Conservation (phyloP, 2,888 invertebrate species). For the Apodemia mormo region DNA sequence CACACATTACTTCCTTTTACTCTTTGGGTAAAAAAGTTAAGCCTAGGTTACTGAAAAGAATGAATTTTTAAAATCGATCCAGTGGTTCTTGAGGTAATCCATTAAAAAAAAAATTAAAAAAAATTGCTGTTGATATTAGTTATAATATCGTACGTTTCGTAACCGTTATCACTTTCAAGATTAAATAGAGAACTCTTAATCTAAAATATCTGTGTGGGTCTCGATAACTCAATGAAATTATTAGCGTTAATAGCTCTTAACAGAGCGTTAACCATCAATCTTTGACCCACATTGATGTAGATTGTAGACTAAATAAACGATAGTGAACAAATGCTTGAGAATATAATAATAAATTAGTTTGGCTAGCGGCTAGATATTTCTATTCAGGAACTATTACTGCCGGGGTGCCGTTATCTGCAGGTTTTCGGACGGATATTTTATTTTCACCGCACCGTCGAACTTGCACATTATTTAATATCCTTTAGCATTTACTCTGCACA, state of each 20-base stretch:
- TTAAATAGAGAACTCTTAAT: not conserved
- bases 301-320: conserved; percentile 1
- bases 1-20: too few relatives aligned
- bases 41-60: too few relatives aligned
- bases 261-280: not conserved
- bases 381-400: not conserved
- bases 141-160: too few relatives aligned
- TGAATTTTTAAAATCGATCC: too few relatives aligned
- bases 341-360: conserved; percentile 14
- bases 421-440: not conserved
- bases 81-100: too few relatives aligned
- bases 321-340: not conserved
- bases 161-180: too few relatives aligned
- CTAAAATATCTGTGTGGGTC: not conserved
- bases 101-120: too few relatives aligned
- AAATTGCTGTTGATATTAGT: too few relatives aligned
- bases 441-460: not conserved
- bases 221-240: conserved; percentile 1
- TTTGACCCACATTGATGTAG: not conserved
- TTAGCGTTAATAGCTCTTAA: conserved; percentile 2
- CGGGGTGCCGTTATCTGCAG: conserved; percentile 4
- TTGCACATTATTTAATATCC: not conserved
- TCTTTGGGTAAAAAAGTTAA: too few relatives aligned
- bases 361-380: not conserved
- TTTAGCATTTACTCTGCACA: not conserved